A percentile compares a stretch with the other conserved stretches of the same genome.
These are phyloP conservation scores for Chionis minor DNA, from an alignment of 2,113 vertebrate genomes.

Conservation along the genomic window DNA sequence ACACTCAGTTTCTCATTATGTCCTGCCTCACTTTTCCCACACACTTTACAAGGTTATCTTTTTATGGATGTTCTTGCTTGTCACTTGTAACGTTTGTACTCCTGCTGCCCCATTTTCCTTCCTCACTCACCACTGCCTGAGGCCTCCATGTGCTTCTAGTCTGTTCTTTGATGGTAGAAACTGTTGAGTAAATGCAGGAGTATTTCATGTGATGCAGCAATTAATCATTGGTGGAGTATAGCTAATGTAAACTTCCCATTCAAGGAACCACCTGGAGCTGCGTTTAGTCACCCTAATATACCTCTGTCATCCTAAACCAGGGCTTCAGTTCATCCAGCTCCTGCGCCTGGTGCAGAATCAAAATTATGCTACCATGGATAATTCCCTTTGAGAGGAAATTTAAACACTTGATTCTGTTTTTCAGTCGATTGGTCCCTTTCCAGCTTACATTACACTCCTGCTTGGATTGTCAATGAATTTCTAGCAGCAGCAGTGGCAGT, in stretches of 20 bases:
- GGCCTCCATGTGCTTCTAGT: neutral
- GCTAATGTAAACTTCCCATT: neutral
- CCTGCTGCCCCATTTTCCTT: neutral
- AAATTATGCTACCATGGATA: neutral
- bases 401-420: constrained; percentile 4
- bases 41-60: neutral
- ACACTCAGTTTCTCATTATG: neutral
- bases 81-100: neutral
- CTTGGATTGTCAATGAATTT: constrained; percentile 22
- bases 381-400: constrained; percentile 6
- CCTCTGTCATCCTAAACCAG: neutral
- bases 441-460: neutral
- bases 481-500: neutral
- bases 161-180: neutral
- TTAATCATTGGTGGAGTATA: neutral
- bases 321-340: neutral
- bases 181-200: neutral
- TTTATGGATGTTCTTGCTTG: neutral
- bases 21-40: neutral
- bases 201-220: neutral
- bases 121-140: neutral
- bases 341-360: neutral
- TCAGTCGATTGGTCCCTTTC: neutral
- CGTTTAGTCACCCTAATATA: neutral
- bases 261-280: too few species aligned